phyloP scores from a whole-genome alignment of 2,797 vertebrate genomes.

The Lophius americanus region DNA sequence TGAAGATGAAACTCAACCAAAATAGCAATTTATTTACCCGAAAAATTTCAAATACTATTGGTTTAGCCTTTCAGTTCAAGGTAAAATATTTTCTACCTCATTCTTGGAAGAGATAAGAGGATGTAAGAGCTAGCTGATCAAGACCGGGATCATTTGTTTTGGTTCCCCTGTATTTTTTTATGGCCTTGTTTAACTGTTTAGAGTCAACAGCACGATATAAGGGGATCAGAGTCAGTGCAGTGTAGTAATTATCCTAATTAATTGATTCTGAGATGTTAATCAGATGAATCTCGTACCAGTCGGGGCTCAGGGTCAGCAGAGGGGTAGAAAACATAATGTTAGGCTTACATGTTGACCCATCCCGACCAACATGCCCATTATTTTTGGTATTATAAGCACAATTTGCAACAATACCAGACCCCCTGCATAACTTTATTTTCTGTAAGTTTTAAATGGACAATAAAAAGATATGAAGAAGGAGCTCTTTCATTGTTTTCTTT shows the following conservation, averaged over 20 bases:
- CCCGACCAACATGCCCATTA: neutral
- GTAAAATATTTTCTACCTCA: neutral
- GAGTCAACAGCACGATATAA: constrained; percentile 48
- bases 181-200: constrained; percentile 24
- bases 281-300: constrained; percentile 67
- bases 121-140: neutral
- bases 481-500: constrained; percentile 21
- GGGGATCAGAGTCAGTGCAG: constrained; percentile 55
- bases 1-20: neutral
- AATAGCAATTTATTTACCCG: neutral
- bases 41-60: neutral
- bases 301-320: constrained; percentile 36
- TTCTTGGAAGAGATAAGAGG: neutral
- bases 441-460: neutral
- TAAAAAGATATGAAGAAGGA: neutral
- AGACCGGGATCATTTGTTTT: neutral
- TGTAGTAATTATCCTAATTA: constrained; percentile 81
- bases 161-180: neutral
- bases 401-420: neutral
- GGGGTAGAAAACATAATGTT: too few relatives aligned
- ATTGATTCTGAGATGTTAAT: constrained; percentile 78
- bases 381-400: neutral
- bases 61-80: neutral
- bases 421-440: neutral
- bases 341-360: too few relatives aligned